phyloP scores from a whole-genome alignment of 2,797 vertebrate species.

The Enteromius fasciolatus region DNA sequence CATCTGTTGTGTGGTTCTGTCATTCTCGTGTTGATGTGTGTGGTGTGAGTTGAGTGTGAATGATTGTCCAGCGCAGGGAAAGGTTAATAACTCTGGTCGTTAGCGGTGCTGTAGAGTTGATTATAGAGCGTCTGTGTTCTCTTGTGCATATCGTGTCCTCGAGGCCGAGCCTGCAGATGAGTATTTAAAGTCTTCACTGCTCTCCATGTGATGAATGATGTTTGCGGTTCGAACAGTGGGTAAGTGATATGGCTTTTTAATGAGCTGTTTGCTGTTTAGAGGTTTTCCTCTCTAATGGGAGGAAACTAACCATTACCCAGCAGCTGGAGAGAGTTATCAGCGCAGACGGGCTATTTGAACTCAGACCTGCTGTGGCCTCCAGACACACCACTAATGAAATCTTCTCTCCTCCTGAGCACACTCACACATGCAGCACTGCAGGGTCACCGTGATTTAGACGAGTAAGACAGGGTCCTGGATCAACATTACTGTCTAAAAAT shows the following conservation, averaged over 20 bases:
- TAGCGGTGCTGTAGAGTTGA: background rate
- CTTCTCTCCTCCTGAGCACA: background rate
- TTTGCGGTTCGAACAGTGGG: slow-evolving; percentile 27
- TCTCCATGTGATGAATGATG: slow-evolving; percentile 28
- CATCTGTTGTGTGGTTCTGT: background rate
- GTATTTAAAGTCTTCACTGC: background rate
- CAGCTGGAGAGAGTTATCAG: slow-evolving; percentile 22
- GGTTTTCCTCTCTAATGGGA: slow-evolving; percentile 37
- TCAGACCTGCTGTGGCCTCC: slow-evolving; percentile 15
- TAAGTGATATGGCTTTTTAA: slow-evolving; percentile 36
- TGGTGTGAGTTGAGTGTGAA: background rate
- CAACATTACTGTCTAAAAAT: too few species aligned
- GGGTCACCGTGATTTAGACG: too few species aligned
- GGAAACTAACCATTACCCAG: slow-evolving; percentile 40
- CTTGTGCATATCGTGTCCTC: background rate
- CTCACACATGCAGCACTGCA: background rate
- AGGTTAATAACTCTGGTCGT: background rate
- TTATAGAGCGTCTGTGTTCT: slow-evolving; percentile 1
- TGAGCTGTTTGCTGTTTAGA: slow-evolving; percentile 38
- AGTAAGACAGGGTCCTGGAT: too few species aligned
- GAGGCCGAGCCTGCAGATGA: background rate
- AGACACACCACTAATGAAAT: slow-evolving; percentile 12
- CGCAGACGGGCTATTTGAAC: slow-evolving; percentile 17
- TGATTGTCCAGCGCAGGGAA: background rate
- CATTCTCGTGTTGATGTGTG: background rate